Conservation (phyloP, 2,797 vertebrate species). For the Astyanax mexicanus region DNA sequence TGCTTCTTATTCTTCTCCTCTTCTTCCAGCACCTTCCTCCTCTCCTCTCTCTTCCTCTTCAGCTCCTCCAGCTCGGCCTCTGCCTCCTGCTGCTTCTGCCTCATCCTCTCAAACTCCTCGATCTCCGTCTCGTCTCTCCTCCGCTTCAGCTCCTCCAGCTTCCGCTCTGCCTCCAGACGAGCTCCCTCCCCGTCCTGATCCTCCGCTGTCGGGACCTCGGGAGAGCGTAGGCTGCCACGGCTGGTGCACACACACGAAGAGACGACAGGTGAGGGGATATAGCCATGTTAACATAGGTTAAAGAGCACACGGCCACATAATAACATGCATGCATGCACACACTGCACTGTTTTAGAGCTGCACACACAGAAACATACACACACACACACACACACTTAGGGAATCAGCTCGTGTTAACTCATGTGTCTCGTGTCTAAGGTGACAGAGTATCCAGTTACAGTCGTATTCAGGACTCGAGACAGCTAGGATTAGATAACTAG, state of each 20-base stretch:
- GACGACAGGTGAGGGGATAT: background rate
- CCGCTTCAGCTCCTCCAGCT: constrained; percentile 90
- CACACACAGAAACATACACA: no score
- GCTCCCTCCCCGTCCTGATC: constrained; percentile 74
- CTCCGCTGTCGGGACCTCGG: constrained; percentile 65
- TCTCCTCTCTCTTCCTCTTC: constrained; percentile 92
- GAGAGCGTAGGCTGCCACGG: constrained; percentile 76
- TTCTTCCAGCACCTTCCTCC: constrained; percentile 92
- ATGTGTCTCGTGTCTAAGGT: constrained; percentile 63
- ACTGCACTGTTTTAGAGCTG: constrained; percentile 8
- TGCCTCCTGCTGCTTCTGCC: constrained; percentile 93
- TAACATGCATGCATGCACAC: constrained; percentile 24
- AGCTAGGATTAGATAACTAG: constrained; percentile 44
- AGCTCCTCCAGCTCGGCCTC: constrained; percentile 92
- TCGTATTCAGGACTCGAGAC: constrained; percentile 16
- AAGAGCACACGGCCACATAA: constrained; percentile 4
- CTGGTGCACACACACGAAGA: constrained; percentile 63
- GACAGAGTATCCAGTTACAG: constrained; percentile 64
- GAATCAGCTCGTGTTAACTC: constrained; percentile 50
- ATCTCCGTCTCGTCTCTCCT: constrained; percentile 89
- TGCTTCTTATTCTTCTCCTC: constrained; percentile 91
- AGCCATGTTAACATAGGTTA: background rate
- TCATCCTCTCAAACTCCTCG: constrained; percentile 91
- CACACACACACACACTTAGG: constrained; percentile 46
- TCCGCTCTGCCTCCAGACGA: constrained; percentile 86